Percentiles rank a stretch among this genome's conserved stretches.
Conservation (phyloP, 1,140 invertebrate genomes). For the Subanguina moxae region DNA sequence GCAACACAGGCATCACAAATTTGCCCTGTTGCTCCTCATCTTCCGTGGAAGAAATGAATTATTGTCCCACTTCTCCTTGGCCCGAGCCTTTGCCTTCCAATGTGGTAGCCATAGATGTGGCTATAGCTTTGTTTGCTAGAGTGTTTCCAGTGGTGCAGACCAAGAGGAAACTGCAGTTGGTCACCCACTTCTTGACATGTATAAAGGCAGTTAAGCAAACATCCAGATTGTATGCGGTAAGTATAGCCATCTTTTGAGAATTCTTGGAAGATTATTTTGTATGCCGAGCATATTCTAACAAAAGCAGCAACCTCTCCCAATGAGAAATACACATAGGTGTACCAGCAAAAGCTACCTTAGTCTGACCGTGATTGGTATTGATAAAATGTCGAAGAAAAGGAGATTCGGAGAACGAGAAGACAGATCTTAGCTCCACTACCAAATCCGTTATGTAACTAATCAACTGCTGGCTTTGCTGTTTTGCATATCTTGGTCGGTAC, state of each 20-base stretch:
- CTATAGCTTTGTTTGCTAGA: slow-evolving; percentile 83
- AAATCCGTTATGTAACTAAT: too few species aligned
- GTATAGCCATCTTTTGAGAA: too few species aligned
- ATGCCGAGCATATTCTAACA: too few species aligned
- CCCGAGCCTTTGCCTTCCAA: slow-evolving; percentile 85
- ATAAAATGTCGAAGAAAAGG: too few species aligned
- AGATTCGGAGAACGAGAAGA: too few species aligned
- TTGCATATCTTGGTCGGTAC: too few species aligned
- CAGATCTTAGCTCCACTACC: too few species aligned
- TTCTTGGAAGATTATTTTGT: too few species aligned
- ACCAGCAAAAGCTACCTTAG: neutral
- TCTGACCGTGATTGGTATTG: too few species aligned
- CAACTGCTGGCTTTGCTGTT: too few species aligned
- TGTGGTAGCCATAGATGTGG: slow-evolving; percentile 91
- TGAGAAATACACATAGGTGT: too few species aligned
- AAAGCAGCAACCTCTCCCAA: too few species aligned
- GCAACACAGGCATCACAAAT: neutral
- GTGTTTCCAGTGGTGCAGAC: slow-evolving; percentile 88
- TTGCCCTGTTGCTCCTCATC: neutral
- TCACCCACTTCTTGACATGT: slow-evolving; percentile 91
- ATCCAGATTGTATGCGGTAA: slow-evolving; percentile 35
- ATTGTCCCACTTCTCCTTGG: slow-evolving; percentile 31
- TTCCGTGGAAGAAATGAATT: neutral
- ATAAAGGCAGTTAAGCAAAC: slow-evolving; percentile 66
- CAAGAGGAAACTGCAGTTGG: slow-evolving; percentile 90